Evolutionary conservation across 2,888 invertebrate genomes (phyloP).

Genomic region (Tipula vernalis): DNA sequence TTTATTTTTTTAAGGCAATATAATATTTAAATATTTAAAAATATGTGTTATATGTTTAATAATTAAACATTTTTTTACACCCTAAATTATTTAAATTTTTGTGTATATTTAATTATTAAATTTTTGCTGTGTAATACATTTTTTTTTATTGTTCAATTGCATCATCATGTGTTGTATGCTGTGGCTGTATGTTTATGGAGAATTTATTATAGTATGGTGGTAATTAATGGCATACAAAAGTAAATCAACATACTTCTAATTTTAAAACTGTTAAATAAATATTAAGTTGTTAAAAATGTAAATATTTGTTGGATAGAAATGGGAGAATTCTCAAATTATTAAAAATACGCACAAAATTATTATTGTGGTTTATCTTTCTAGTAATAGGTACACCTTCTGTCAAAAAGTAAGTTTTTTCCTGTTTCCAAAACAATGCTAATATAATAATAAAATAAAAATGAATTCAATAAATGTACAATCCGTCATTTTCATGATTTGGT

Average conservation of each 20-base stretch:
- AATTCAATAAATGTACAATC: too few relatives aligned
- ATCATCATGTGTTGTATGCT: neutral
- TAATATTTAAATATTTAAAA: neutral
- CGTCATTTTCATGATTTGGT: too few relatives aligned
- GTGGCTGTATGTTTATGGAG: neutral
- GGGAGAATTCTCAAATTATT: neutral
- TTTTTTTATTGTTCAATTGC: neutral
- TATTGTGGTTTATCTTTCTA: too few relatives aligned
- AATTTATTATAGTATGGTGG: neutral
- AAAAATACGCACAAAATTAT: neutral
- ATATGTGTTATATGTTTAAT: neutral
- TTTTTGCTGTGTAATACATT: neutral
- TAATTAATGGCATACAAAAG: neutral
- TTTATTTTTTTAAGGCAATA: neutral
- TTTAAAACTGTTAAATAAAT: neutral
- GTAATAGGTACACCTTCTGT: too few relatives aligned
- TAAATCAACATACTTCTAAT: neutral
- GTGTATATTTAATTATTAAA: neutral
- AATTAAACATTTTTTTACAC: neutral
- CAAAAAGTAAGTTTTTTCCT: too few relatives aligned
- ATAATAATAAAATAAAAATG: too few relatives aligned
- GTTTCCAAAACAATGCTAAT: too few relatives aligned
- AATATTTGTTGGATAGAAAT: neutral
- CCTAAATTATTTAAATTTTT: neutral
- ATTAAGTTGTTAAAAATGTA: neutral